phyloP scores from a whole-genome alignment of 2,113 vertebrate species.

The Trematocara variabile region DNA sequence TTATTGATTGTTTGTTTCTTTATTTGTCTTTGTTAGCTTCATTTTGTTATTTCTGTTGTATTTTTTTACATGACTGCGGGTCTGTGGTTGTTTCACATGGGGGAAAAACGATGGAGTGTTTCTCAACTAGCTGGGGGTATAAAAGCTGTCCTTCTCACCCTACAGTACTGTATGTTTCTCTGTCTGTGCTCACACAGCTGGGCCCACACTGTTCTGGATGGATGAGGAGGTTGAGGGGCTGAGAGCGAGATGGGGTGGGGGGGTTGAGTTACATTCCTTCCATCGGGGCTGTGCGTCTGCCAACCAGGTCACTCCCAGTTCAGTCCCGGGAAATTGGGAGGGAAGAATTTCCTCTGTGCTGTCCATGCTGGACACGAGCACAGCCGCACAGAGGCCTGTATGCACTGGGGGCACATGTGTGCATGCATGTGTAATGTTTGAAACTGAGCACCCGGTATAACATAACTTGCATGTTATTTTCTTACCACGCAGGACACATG shows the following conservation, averaged over 20 bases:
- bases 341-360: slow-evolving; percentile 65
- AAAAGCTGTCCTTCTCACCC: not conserved
- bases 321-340: slow-evolving; percentile 74
- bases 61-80: not conserved
- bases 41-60: not conserved
- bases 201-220: slow-evolving; percentile 53
- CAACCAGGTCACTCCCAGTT: slow-evolving; percentile 79
- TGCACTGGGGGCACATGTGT: not conserved
- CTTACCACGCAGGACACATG: not conserved
- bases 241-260: slow-evolving; percentile 27
- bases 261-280: slow-evolving; percentile 80
- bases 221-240: not conserved
- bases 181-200: slow-evolving; percentile 26
- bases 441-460: slow-evolving; percentile 17
- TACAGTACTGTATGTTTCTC: not conserved
- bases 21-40: not conserved
- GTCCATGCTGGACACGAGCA: slow-evolving; percentile 45
- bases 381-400: slow-evolving; percentile 30
- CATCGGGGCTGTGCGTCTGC: slow-evolving; percentile 62
- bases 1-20: not conserved
- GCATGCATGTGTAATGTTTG: not conserved
- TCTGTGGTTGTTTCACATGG: not conserved
- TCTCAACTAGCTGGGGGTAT: not conserved
- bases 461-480: slow-evolving; percentile 31
- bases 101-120: not conserved